Percentiles rank a stretch among this genome's conserved stretches.
phyloP scores from a whole-genome alignment of 2,888 invertebrate species.

The Teleogryllus oceanicus region DNA sequence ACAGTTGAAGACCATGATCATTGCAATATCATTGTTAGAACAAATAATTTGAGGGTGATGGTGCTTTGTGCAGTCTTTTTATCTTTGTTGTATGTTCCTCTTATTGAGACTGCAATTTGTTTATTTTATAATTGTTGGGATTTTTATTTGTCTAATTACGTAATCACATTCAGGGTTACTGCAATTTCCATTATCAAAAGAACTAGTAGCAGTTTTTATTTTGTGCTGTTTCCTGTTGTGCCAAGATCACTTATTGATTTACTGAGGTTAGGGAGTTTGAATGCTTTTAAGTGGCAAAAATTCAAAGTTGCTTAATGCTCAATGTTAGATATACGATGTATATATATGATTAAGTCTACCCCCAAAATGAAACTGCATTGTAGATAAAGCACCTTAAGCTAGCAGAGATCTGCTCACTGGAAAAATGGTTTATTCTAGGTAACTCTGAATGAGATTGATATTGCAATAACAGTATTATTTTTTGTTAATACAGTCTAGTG shows the following conservation, averaged over 20 bases:
- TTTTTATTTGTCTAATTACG: neutral
- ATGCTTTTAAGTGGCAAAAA: too few species aligned
- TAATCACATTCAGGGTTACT: neutral
- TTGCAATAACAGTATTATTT: conserved; percentile 18
- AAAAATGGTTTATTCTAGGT: neutral
- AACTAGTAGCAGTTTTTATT: too few species aligned
- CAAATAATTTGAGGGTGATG: neutral
- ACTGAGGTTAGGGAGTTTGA: too few species aligned
- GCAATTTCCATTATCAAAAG: neutral
- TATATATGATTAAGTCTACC: too few species aligned
- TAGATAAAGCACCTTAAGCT: too few species aligned
- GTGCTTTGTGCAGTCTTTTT: conserved; percentile 18
- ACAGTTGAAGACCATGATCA: neutral
- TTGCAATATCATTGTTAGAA: neutral
- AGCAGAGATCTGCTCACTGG: too few species aligned
- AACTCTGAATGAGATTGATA: conserved; percentile 9
- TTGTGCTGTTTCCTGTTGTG: too few species aligned
- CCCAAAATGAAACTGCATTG: too few species aligned
- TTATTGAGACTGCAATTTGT: neutral
- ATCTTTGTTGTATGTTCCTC: conserved; percentile 5
- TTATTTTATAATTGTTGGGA: conserved; percentile 9
- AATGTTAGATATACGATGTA: too few species aligned
- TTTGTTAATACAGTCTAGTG: neutral
- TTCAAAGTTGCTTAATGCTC: too few species aligned
- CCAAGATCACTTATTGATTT: too few species aligned